A percentile compares a stretch with the other conserved stretches of the same genome.
Evolutionary conservation across 2,888 invertebrate species (phyloP).

Genomic region (Drosophila tanythrix): DNA sequence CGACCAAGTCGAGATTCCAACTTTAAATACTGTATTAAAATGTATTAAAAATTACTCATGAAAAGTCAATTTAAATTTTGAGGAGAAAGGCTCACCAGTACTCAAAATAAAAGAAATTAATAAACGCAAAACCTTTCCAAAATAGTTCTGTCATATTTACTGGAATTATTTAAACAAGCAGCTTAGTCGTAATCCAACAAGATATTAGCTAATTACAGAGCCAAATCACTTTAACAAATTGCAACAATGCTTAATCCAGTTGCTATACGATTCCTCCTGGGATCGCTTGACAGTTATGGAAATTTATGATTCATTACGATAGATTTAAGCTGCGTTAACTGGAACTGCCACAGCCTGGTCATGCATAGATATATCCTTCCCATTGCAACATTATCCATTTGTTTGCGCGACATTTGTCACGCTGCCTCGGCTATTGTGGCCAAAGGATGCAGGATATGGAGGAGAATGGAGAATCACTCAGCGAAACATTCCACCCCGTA

Average conservation of each 20-base stretch:
- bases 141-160: background rate
- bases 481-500: conserved; percentile 57
- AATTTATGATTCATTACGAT: conserved; percentile 75
- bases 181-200: background rate
- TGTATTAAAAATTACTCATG: background rate
- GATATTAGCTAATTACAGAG: conserved; percentile 60
- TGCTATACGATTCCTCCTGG: conserved; percentile 28
- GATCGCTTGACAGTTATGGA: conserved; percentile 73
- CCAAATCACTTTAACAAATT: conserved; percentile 47
- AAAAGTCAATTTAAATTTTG: background rate
- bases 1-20: background rate
- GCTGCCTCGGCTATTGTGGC: conserved; percentile 35
- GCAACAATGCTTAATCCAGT: conserved; percentile 51
- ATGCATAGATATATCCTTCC: conserved; percentile 12
- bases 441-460: conserved; percentile 39
- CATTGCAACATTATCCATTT: conserved; percentile 71
- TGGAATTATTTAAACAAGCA: background rate
- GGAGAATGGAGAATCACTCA: conserved; percentile 57
- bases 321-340: conserved; percentile 44
- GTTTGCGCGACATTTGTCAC: conserved; percentile 80
- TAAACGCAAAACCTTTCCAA: background rate
- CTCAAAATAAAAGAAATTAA: background rate
- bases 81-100: background rate
- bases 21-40: background rate
- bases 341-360: conserved; percentile 34